Evolutionary conservation across 30 jellyfish, hydroid and myxozoan species (phyloP).

Genomic region (Pelagia noctiluca): DNA sequence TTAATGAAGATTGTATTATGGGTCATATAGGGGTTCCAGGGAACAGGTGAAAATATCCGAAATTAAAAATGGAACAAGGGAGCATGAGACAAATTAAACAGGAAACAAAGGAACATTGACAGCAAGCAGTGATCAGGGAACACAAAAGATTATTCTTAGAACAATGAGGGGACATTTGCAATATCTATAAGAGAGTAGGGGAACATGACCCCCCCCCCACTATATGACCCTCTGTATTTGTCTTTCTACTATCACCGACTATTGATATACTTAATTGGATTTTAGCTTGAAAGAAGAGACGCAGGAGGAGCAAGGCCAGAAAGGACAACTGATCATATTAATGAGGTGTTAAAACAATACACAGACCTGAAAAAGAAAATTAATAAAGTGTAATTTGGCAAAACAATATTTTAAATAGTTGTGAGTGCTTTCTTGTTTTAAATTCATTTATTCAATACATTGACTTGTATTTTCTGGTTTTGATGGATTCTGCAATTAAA

Average conservation of each 20-base stretch:
- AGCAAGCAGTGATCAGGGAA: too few relatives aligned
- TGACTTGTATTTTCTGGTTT: too few relatives aligned
- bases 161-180: background rate
- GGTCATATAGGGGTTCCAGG: too few relatives aligned
- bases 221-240: background rate
- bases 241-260: background rate
- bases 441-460: too few relatives aligned
- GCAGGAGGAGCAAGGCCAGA: conserved; percentile 59
- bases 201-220: background rate
- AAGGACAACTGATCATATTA: conserved; percentile 53
- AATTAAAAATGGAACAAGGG: too few relatives aligned
- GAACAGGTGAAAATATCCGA: too few relatives aligned
- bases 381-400: conserved; percentile 24
- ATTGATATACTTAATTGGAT: background rate
- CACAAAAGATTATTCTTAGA: too few relatives aligned
- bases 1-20: too few relatives aligned
- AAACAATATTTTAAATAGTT: background rate
- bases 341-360: conserved; percentile 41
- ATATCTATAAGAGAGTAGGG: background rate
- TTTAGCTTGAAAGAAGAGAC: conserved; percentile 68
- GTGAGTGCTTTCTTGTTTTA: background rate
- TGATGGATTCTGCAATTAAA: too few relatives aligned
- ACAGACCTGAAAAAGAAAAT: conserved; percentile 41
- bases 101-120: too few relatives aligned
- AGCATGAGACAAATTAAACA: too few relatives aligned